These are phyloP conservation scores for Manis crassicaudata DNA, from an alignment of 2,797 vertebrate genomes.

Conservation along the genomic window DNA sequence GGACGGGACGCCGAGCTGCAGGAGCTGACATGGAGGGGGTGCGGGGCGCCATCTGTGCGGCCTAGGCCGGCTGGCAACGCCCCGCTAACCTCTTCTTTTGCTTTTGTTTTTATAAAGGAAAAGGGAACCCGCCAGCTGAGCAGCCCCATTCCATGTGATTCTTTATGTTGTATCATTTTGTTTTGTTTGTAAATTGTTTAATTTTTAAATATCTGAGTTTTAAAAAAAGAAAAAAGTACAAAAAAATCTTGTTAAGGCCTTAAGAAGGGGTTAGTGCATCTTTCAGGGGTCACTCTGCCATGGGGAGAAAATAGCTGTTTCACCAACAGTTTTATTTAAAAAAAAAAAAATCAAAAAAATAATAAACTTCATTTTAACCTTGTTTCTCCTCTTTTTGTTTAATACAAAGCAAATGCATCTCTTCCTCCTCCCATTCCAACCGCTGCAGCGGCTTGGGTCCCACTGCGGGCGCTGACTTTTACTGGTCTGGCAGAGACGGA, in stretches of 20 bases:
- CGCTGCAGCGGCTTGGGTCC: neutral
- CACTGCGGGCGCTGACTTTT: too few species aligned
- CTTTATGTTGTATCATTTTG: constrained; percentile 67
- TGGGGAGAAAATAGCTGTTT: constrained; percentile 91
- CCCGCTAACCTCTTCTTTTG: constrained; percentile 53
- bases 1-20: neutral
- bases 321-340: constrained; percentile 92
- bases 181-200: constrained; percentile 85
- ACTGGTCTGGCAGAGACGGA: neutral
- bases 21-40: neutral
- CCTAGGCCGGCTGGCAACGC: constrained; percentile 66
- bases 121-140: constrained; percentile 77
- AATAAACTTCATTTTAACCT: constrained; percentile 92
- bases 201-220: constrained; percentile 87
- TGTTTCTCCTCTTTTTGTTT: constrained; percentile 85
- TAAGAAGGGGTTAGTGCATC: constrained; percentile 91
- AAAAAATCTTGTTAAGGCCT: constrained; percentile 87
- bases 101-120: constrained; percentile 82
- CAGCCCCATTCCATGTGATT: constrained; percentile 72
- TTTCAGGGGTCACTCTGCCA: constrained; percentile 90
- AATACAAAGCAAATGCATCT: constrained; percentile 77
- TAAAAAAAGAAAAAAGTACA: constrained; percentile 81
- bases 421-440: neutral
- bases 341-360: constrained; percentile 86
- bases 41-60: neutral